A percentile compares a stretch with the other conserved stretches of the same genome.
These are phyloP conservation scores for Xanthia togata DNA, from an alignment of 2,888 invertebrate species.

Conservation along the genomic window DNA sequence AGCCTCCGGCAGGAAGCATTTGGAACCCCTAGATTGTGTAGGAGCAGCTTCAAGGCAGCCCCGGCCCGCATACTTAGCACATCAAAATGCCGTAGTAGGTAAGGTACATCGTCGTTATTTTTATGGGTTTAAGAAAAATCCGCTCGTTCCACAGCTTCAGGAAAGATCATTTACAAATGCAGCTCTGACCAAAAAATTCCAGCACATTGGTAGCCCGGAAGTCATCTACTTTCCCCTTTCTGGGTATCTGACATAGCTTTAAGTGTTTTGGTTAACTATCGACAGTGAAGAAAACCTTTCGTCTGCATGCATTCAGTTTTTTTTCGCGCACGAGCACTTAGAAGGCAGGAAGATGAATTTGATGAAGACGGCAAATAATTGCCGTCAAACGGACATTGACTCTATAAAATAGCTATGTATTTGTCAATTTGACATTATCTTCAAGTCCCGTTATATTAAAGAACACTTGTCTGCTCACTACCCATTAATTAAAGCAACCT, in stretches of 20 bases:
- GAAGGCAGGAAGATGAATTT: neutral
- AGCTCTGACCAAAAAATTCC: neutral
- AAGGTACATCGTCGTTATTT: too few relatives aligned
- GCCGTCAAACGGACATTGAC: slow-evolving; percentile 46
- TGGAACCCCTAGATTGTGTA: too few relatives aligned
- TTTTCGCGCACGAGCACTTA: neutral
- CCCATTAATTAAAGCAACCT: slow-evolving; percentile 41
- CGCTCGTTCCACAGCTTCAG: neutral
- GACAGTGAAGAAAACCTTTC: neutral
- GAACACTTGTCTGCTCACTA: slow-evolving; percentile 21
- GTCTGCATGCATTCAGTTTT: neutral
- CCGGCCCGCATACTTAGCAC: too few relatives aligned
- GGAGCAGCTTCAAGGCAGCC: too few relatives aligned
- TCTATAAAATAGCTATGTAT: slow-evolving; percentile 24
- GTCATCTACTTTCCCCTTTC: neutral
- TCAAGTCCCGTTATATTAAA: slow-evolving; percentile 36
- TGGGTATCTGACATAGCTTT: neutral
- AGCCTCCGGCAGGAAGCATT: too few relatives aligned
- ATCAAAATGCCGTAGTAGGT: too few relatives aligned
- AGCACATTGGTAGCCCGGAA: neutral
- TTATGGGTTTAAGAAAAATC: neutral
- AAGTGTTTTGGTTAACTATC: neutral
- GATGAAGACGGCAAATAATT: neutral
- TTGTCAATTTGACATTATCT: slow-evolving; percentile 50
- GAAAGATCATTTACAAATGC: neutral